phyloP scores from a whole-genome alignment of 2,113 vertebrate genomes.

The Xiphophorus couchianus region DNA sequence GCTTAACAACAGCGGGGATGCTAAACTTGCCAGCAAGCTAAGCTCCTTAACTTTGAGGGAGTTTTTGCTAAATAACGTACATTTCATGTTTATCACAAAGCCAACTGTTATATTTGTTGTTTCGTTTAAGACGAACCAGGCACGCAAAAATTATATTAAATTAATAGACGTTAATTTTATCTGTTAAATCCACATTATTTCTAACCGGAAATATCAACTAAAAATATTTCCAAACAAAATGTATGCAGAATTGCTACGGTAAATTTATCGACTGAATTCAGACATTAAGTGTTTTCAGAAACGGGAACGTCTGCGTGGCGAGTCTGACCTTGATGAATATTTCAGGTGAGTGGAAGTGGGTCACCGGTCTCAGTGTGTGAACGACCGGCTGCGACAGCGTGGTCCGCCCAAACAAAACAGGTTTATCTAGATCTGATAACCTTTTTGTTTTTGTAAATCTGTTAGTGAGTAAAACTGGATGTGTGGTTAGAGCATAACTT shows the following conservation, averaged over 20 bases:
- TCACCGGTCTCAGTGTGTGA: constrained; percentile 53
- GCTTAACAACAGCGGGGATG: not conserved
- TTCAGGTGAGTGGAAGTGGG: constrained; percentile 77
- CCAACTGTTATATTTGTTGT: not conserved
- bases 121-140: not conserved
- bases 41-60: not conserved
- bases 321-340: constrained; percentile 76
- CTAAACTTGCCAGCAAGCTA: not conserved
- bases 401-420: constrained; percentile 6
- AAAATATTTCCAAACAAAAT: no score
- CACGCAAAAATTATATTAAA: no score
- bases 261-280: no score
- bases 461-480: not conserved
- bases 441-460: not conserved
- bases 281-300: not conserved
- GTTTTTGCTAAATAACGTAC: not conserved
- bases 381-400: constrained; percentile 1
- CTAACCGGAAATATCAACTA: no score
- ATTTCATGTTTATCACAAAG: not conserved
- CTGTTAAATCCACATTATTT: no score
- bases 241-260: no score
- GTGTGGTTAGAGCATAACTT: no score
- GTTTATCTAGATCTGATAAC: not conserved
- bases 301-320: not conserved
- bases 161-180: no score